A percentile compares a stretch with the other conserved stretches of the same genome.
Conservation (phyloP, 2,797 vertebrate genomes). For the Pangasius sanitwongsei region DNA sequence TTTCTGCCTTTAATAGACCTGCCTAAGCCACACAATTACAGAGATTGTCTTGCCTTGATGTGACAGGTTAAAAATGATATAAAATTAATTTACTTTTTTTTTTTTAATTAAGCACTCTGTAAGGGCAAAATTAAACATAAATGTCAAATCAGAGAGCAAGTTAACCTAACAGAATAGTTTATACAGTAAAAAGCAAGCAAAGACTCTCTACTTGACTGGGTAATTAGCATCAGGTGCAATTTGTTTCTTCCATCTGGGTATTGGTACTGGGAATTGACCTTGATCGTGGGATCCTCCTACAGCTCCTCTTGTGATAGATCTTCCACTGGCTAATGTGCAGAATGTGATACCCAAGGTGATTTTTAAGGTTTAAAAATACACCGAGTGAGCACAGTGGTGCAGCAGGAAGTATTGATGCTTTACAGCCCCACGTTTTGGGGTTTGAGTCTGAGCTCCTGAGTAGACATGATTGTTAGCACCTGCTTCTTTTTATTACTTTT, state of each 20-base stretch:
- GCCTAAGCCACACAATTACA: neutral
- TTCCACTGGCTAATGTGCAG: neutral
- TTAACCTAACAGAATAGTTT: neutral
- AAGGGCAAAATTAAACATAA: neutral
- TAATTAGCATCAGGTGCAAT: neutral
- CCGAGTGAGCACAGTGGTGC: neutral
- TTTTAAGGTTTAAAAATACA: neutral
- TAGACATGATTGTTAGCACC: neutral
- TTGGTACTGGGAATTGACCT: neutral
- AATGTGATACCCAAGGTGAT: constrained; percentile 6
- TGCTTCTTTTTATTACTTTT: constrained; percentile 15
- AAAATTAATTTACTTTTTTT: neutral
- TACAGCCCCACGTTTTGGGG: neutral
- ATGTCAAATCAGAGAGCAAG: neutral
- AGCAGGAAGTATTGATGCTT: neutral
- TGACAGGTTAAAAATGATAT: neutral
- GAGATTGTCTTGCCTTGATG: neutral
- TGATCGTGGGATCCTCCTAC: neutral
- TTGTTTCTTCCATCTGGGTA: neutral
- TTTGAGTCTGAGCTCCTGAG: neutral
- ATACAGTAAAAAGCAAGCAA: neutral
- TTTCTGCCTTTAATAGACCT: constrained; percentile 7
- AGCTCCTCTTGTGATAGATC: neutral
- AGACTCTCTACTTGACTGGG: neutral
- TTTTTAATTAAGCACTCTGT: neutral